Percentiles rank a stretch among this genome's conserved stretches.
phyloP scores from a whole-genome alignment of 2,797 vertebrate genomes.

The Avahi laniger region DNA sequence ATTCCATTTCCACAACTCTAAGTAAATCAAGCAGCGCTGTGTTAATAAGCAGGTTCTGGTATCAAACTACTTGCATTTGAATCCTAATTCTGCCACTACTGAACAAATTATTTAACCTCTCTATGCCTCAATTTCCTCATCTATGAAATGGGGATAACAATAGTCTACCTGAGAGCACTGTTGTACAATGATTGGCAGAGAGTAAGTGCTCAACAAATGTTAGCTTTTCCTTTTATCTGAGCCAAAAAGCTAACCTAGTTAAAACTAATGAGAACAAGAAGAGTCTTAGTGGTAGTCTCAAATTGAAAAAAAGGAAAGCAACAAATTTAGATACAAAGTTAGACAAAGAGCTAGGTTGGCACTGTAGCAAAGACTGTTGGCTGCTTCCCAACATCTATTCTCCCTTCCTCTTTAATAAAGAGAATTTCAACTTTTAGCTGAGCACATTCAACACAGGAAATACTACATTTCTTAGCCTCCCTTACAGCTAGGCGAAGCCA shows the following conservation, averaged over 20 bases:
- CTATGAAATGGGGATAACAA: neutral
- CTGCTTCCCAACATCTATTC: neutral
- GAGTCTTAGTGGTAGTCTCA: neutral
- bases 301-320: neutral
- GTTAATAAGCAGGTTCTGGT: neutral
- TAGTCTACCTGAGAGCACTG: neutral
- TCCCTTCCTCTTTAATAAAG: conserved; percentile 25
- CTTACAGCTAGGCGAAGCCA: neutral
- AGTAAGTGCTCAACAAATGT: neutral
- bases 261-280: neutral
- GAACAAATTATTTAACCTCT: neutral
- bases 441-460: neutral
- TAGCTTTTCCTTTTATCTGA: neutral
- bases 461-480: neutral
- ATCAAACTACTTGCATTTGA: neutral
- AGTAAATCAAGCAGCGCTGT: neutral
- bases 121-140: neutral
- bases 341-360: neutral
- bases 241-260: neutral
- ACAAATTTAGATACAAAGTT: neutral
- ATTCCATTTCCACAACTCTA: neutral
- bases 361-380: neutral
- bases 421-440: neutral
- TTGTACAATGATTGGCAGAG: neutral
- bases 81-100: neutral